Base-by-base conservation (phyloP, 2,797 vertebrate species). In the Lagorchestes hirsutus region DNA sequence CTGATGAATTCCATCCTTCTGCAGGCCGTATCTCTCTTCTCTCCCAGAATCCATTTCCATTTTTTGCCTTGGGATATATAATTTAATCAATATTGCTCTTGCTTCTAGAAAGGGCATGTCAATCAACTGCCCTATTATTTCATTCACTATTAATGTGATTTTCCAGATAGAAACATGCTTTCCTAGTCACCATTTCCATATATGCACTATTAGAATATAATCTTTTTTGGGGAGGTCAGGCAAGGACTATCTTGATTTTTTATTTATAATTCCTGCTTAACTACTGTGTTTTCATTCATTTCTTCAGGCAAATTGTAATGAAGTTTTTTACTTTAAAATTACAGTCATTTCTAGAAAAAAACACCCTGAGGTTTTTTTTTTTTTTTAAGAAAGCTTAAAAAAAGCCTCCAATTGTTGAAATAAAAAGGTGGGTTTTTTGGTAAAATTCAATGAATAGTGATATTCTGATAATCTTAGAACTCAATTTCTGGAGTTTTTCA, bases 381-480 rank as follows among this genome's bases (percentile, higher is more conserved):
- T 58, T 56, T 96, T 92, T 96, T 92, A 56, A 56, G 18, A 94
- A 95, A 74, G 31, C 58, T 67, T 67, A 5, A 67, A 67, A 67
- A 62, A 67, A 16, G 4, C 55, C 34, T 94, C 13, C 0, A 93
- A 94, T 62, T 90, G 90, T 28, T 93, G 62, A 96, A 97, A 94
- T 95, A 91, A 94, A 95, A 24, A 58, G 28, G 10, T 46, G 92
- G 91, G 62, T 5, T 13, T 29, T 31, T 92, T 34, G 3, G 0
- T 67, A 95, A 93, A 93, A 1, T 1, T 67, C 56, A 94, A 90
- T 93, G 9, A 46, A 40, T 24, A 46, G 6, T 3, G 95, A 29
- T 94, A 96, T 96, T 93, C 54, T 96, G 90, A 50, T 93, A 92
- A 82, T 82, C 18, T 46, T 40, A 82, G 67, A 14, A 91, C 29